phyloP scores from a whole-genome alignment of 2,113 vertebrate species.

The Gymnarchus niloticus region DNA sequence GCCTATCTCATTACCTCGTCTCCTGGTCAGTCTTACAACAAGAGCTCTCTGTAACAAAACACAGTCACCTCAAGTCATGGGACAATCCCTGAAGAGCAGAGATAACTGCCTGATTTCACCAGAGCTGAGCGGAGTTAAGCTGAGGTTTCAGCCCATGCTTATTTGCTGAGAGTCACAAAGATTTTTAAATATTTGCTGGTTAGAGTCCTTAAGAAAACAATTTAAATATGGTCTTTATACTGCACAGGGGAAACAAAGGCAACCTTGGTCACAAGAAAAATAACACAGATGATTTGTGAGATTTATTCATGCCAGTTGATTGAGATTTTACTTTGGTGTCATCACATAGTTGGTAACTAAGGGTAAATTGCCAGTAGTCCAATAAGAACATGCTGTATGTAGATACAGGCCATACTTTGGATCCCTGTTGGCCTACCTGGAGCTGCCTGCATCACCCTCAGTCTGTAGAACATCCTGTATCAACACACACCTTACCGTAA shows the following conservation, averaged over 20 bases:
- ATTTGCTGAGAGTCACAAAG: background rate
- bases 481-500: background rate
- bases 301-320: background rate
- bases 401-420: too few species aligned
- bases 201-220: too few species aligned
- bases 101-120: background rate
- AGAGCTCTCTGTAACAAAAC: background rate
- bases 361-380: background rate
- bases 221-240: background rate
- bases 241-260: background rate
- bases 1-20: too few species aligned
- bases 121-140: background rate
- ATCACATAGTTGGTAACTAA: background rate
- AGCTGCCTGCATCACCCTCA: background rate
- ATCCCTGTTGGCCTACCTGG: background rate
- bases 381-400: background rate
- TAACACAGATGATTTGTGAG: background rate
- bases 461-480: background rate
- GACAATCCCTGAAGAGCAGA: background rate
- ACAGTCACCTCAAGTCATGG: background rate
- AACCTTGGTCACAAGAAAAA: background rate
- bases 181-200: background rate
- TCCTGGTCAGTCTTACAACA: background rate
- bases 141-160: background rate
- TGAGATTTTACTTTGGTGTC: background rate